These are phyloP conservation scores for Sitodiplosis mosellana DNA, from an alignment of 1,140 invertebrate genomes.

Conservation along the genomic window DNA sequence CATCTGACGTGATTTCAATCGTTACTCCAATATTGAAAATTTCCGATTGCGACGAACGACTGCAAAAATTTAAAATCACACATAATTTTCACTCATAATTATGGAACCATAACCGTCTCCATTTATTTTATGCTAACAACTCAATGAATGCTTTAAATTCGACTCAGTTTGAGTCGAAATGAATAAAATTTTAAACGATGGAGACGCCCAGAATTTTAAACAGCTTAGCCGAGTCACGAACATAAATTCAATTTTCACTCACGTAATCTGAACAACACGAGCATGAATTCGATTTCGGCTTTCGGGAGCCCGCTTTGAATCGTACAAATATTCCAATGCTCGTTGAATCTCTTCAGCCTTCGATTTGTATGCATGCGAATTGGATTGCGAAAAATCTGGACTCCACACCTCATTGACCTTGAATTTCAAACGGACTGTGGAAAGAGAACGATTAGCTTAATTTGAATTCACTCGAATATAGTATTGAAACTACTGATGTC, in stretches of 20 bases:
- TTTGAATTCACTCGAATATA: not conserved
- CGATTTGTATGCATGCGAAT: not conserved
- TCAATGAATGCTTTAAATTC: too few species aligned
- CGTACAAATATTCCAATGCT: not conserved
- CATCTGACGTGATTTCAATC: not conserved
- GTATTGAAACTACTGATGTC: too few species aligned
- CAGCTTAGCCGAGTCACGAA: too few species aligned
- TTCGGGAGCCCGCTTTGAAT: not conserved
- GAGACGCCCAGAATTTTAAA: too few species aligned
- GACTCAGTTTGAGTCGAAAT: too few species aligned
- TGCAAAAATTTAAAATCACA: not conserved
- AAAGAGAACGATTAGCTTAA: not conserved
- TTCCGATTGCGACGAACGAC: not conserved
- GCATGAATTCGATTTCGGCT: not conserved
- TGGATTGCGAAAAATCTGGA: constrained; percentile 14
- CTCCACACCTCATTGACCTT: constrained; percentile 24
- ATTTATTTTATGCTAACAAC: too few species aligned
- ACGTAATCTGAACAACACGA: not conserved
- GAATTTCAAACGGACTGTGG: constrained; percentile 24
- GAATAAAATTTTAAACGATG: too few species aligned
- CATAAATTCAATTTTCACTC: not conserved
- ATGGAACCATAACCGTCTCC: not conserved
- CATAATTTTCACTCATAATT: not conserved
- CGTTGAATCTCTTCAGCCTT: not conserved
- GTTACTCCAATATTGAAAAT: not conserved